phyloP scores from a whole-genome alignment of 1,140 invertebrate species.

The Dryas iulia region DNA sequence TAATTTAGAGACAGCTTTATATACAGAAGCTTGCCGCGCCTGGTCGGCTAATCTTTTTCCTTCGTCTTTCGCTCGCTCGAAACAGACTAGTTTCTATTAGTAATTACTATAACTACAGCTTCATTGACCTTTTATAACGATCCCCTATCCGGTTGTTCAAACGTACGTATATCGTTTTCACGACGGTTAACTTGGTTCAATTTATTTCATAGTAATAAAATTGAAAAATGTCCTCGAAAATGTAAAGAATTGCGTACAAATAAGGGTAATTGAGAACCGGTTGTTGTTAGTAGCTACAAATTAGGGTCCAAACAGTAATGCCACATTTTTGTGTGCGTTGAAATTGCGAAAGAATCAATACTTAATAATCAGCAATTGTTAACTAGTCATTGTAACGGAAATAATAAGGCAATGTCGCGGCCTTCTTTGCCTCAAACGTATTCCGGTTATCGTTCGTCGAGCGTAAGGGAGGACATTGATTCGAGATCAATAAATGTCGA shows the following conservation, averaged over 20 bases:
- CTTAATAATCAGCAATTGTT: conserved; percentile 70
- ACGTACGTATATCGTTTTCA: conserved; percentile 44
- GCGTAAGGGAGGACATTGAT: conserved; percentile 47
- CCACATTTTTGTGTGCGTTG: conserved; percentile 46
- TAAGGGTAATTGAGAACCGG: conserved; percentile 58
- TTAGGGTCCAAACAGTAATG: conserved; percentile 55
- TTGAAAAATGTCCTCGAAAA: conserved; percentile 41
- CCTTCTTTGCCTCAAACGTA: conserved; percentile 51
- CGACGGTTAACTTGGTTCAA: conserved; percentile 18
- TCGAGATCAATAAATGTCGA: conserved; percentile 53
- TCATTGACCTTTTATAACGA: conserved; percentile 53
- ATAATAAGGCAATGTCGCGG: conserved; percentile 70
- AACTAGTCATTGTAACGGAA: conserved; percentile 63
- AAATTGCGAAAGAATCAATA: conserved; percentile 60
- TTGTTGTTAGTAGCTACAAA: conserved; percentile 43
- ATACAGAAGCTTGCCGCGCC: conserved; percentile 70
- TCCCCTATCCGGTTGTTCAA: conserved; percentile 51
- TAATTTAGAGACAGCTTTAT: conserved; percentile 62
- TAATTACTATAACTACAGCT: conserved; percentile 48
- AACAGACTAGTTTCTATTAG: conserved; percentile 32
- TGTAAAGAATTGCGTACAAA: conserved; percentile 46
- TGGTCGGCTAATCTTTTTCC: conserved; percentile 37
- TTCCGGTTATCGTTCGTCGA: conserved; percentile 55
- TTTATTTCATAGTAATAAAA: conserved; percentile 21
- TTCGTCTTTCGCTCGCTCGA: conserved; percentile 34